Base-by-base conservation (phyloP, 1,140 invertebrate genomes). In the Popillia japonica region DNA sequence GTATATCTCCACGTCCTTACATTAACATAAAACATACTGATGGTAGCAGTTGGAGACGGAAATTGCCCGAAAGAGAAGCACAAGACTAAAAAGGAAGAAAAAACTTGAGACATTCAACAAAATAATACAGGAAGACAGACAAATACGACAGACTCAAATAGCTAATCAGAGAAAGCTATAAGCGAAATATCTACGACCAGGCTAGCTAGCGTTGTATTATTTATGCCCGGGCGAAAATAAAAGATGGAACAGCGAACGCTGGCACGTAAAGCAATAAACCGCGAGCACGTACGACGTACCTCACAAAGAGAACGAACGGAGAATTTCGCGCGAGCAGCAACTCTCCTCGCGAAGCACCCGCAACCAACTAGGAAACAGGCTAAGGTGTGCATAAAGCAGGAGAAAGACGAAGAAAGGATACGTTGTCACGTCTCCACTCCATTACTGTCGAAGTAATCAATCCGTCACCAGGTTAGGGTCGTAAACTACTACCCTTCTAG, bases 401-500 rank as follows among this genome's bases (percentile, higher is more conserved):
- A 55, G 48, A 55, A 17, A 11, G 61, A 68, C 6, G 22, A 10
- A 27, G 22, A 68, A 14, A 27, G 22, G 27, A 23, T 27, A 68
- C 61, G 22, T 27, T n/a, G 34, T 73, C 72, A 74, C 72, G 72
- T 74, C 34, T 44, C 72, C 72, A 74, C 34, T 40, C 34, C 41
- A 74, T 74, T 74, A 74, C 72, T 74, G 72, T 74, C 72, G 72
- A 74, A 74, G 14, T 44, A 74, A 74, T 74, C 72, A 74, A 74
- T 74, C 72, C 72, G 72, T 74, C 72, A 74, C 27, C 72, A 74
- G 41, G 72, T 74, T 74, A 74, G n/a, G 72, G 34, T 41, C n/a
- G 41, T 74, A 74, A 74, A 74, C 72, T 40, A 22, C 11, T 55
- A 14, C 17, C 48, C 14, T 55, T 34, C 27, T 34, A 4, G 27